Evolutionary conservation across 64 coral and sea anemone species (phyloP).

Genomic region (Montipora efflorescens): DNA sequence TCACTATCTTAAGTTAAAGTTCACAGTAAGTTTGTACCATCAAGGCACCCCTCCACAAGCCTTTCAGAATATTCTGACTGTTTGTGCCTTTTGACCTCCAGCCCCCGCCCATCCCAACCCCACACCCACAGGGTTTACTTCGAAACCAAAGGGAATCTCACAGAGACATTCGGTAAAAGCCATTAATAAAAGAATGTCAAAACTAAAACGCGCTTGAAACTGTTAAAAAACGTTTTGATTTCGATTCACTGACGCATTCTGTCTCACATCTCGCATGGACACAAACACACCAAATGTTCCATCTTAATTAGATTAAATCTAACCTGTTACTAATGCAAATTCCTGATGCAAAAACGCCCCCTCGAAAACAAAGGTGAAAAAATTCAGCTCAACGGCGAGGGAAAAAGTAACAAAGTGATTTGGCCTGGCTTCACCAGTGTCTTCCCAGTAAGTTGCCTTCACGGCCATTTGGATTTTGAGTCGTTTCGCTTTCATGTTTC

Average conservation of each 20-base stretch:
- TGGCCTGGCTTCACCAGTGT: neutral
- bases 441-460: neutral
- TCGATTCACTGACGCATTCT: neutral
- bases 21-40: neutral
- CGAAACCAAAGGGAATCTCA: too few relatives aligned
- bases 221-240: neutral
- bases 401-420: neutral
- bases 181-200: too few relatives aligned
- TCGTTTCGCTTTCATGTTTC: neutral
- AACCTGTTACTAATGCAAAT: neutral
- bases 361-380: neutral
- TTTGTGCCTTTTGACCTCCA: neutral
- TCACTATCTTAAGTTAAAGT: neutral
- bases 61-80: neutral
- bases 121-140: neutral
- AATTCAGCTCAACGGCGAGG: neutral
- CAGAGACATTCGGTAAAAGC: too few relatives aligned
- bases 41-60: neutral
- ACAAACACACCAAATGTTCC: neutral
- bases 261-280: neutral
- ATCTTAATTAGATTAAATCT: neutral
- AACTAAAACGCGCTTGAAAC: too few relatives aligned
- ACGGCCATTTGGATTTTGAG: neutral
- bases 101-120: neutral
- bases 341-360: neutral